Conservation (phyloP, 2,888 invertebrate genomes). For the Rhagophthalmus giganteus region DNA sequence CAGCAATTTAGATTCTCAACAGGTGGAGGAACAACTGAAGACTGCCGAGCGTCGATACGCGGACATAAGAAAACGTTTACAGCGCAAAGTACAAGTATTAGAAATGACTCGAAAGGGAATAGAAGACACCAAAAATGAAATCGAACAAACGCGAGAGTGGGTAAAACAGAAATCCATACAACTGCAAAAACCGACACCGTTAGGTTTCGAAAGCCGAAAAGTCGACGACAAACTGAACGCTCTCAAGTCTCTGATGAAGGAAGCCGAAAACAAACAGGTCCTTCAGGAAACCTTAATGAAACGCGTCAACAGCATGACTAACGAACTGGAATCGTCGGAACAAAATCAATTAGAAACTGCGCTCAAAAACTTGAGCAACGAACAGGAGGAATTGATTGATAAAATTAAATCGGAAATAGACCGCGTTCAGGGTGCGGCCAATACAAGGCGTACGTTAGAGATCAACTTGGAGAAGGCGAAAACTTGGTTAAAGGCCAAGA, state of each 20-base stretch:
- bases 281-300: slow-evolving; percentile 82
- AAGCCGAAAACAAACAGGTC: slow-evolving; percentile 82
- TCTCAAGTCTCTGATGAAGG: slow-evolving; percentile 75
- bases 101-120: slow-evolving; percentile 84
- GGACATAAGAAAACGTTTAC: slow-evolving; percentile 81
- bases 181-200: slow-evolving; percentile 66
- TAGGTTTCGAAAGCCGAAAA: slow-evolving; percentile 77
- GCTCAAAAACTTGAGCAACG: slow-evolving; percentile 70
- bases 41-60: slow-evolving; percentile 81
- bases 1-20: slow-evolving; percentile 86
- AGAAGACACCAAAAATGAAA: slow-evolving; percentile 78
- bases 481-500: slow-evolving; percentile 78
- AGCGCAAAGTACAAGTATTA: slow-evolving; percentile 80
- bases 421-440: slow-evolving; percentile 68
- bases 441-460: slow-evolving; percentile 76
- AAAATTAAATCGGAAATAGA: slow-evolving; percentile 75
- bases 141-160: slow-evolving; percentile 79
- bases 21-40: slow-evolving; percentile 87
- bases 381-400: slow-evolving; percentile 74
- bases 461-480: slow-evolving; percentile 76
- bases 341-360: slow-evolving; percentile 76
- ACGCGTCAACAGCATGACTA: slow-evolving; percentile 79
- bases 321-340: slow-evolving; percentile 83
- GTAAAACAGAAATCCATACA: slow-evolving; percentile 72
- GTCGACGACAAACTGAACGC: slow-evolving; percentile 74